Evolutionary conservation across 2,113 vertebrate species (phyloP).

Genomic region (Cololabis saira): DNA sequence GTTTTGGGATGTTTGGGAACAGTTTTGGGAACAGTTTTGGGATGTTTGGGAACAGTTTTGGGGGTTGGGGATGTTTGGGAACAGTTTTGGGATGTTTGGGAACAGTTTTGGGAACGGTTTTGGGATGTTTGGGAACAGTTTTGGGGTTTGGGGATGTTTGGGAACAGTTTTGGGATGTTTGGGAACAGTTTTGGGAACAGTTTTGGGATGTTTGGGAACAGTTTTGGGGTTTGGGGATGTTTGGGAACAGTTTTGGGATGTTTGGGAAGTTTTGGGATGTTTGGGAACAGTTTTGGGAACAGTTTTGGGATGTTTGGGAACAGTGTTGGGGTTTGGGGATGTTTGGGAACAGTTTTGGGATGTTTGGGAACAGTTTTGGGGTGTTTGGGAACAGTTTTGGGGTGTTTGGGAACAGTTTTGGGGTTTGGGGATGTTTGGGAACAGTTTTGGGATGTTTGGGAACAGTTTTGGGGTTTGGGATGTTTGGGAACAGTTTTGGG

Average conservation of each 20-base stretch:
- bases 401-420: not conserved
- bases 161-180: no score
- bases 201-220: not conserved
- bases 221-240: conserved; percentile 15
- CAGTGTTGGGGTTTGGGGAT: not conserved
- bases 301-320: conserved; percentile 2
- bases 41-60: not conserved
- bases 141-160: no score
- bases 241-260: no score
- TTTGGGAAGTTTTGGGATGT: not conserved
- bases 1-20: not conserved
- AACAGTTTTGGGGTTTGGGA: conserved; percentile 6
- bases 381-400: not conserved
- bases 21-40: conserved; percentile 2
- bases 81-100: conserved; percentile 10
- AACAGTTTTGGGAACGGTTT: not conserved
- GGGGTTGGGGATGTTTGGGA: not conserved
- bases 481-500: not conserved
- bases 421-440: no score
- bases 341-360: conserved; percentile 1
- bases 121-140: not conserved
- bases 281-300: conserved; percentile 1
- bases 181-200: no score
- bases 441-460: not conserved
- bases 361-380: not conserved